Evolutionary conservation across 2,888 invertebrate species (phyloP).

Genomic region (Neelides folsomi): DNA sequence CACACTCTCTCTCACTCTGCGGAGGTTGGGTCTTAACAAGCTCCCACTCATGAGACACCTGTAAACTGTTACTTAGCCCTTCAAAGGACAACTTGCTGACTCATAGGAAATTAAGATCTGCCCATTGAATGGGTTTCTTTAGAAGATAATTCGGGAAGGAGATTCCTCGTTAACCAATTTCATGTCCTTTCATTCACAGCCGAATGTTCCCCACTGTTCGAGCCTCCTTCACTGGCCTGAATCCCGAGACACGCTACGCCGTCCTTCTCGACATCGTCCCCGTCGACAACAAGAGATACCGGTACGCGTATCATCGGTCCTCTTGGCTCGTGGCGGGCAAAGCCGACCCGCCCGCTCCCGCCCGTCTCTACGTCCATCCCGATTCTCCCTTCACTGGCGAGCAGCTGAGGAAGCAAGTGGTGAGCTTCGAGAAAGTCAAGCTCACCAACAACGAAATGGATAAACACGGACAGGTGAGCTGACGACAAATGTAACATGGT

Average conservation of each 20-base stretch:
- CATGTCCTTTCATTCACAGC: slow-evolving; percentile 45
- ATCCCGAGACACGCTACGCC: slow-evolving; percentile 71
- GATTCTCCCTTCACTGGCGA: slow-evolving; percentile 93
- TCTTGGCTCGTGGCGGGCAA: slow-evolving; percentile 97
- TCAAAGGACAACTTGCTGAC: neutral
- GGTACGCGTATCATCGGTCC: slow-evolving; percentile 95
- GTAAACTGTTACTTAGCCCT: too few relatives aligned
- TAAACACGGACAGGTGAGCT: slow-evolving; percentile 79
- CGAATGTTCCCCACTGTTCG: slow-evolving; percentile 97
- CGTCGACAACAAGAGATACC: slow-evolving; percentile 88
- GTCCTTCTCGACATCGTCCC: slow-evolving; percentile 93
- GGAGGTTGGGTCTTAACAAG: too few relatives aligned
- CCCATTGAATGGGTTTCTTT: neutral
- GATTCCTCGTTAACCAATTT: neutral
- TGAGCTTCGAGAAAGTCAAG: slow-evolving; percentile 96
- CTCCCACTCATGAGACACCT: too few relatives aligned
- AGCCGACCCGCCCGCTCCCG: slow-evolving; percentile 90
- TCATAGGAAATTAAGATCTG: neutral
- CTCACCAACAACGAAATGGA: slow-evolving; percentile 97
- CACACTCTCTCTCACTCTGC: too few relatives aligned
- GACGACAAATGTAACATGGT: neutral
- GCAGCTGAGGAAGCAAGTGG: slow-evolving; percentile 87
- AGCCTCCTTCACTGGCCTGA: slow-evolving; percentile 75
- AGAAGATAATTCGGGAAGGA: neutral
- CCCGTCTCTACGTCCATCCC: slow-evolving; percentile 86